Conservation (phyloP, 2,797 vertebrate species). For the Enteromius unitaeniatus region DNA sequence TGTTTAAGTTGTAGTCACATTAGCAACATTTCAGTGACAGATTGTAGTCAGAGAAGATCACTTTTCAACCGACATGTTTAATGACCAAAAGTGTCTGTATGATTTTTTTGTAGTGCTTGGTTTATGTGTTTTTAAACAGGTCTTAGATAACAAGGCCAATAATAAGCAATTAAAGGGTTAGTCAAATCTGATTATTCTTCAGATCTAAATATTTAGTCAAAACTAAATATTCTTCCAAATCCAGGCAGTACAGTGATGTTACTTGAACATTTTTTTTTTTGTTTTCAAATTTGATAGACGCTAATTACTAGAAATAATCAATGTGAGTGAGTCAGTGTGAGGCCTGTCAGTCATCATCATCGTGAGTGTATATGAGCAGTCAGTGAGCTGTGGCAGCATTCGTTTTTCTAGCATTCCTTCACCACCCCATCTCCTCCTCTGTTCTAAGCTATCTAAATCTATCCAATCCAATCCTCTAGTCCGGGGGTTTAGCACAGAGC, state of each 20-base stretch:
- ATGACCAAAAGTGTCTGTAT: background rate
- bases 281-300: background rate
- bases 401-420: background rate
- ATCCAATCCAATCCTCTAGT: background rate
- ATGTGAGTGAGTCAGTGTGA: background rate
- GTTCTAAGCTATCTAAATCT: background rate
- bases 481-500: background rate
- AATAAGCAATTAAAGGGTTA: too few relatives aligned
- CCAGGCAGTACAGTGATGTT: background rate
- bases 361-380: background rate
- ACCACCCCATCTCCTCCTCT: background rate
- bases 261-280: background rate
- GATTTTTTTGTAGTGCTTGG: background rate
- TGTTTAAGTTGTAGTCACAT: too few relatives aligned
- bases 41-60: too few relatives aligned
- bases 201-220: too few relatives aligned
- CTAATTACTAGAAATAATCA: background rate
- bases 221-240: background rate
- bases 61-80: background rate
- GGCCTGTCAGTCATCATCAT: background rate
- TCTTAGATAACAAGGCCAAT: background rate
- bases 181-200: background rate
- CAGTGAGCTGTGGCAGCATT: background rate
- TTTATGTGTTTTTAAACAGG: background rate
- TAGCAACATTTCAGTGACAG: too few relatives aligned